Conservation (phyloP, 37 sponge, comb jelly and placozoan species). For the Ephydatia muelleri region DNA sequence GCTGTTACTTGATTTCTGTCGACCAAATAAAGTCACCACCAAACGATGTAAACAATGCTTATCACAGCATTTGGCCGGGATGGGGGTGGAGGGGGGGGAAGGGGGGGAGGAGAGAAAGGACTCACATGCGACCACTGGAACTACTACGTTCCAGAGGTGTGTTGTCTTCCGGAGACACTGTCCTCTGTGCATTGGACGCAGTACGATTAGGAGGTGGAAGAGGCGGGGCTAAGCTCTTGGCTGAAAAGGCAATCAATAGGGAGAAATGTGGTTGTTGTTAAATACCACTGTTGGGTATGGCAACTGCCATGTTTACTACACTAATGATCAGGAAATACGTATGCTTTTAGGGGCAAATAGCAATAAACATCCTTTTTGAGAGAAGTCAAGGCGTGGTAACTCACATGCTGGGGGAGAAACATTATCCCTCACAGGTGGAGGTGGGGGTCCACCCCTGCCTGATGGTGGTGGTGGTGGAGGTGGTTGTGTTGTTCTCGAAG, state of each 20-base stretch:
- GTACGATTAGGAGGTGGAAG: conserved; percentile 13
- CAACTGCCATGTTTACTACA: too few relatives aligned
- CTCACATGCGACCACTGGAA: too few relatives aligned
- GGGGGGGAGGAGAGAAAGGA: background rate
- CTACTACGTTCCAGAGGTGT: too few relatives aligned
- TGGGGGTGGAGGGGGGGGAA: conserved; percentile 9
- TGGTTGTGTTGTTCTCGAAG: too few relatives aligned
- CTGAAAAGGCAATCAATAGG: background rate
- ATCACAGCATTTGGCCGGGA: background rate
- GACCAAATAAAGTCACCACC: too few relatives aligned
- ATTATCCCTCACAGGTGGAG: conserved; percentile 3
- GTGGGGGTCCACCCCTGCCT: background rate
- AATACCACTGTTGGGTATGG: too few relatives aligned
- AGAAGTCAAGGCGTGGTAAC: background rate
- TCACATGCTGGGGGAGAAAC: conserved; percentile 11
- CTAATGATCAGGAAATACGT: too few relatives aligned
- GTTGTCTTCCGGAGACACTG: background rate
- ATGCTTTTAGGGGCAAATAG: too few relatives aligned
- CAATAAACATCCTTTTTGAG: background rate
- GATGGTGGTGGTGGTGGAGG: conserved; percentile 14
- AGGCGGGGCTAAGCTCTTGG: background rate
- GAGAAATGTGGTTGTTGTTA: too few relatives aligned
- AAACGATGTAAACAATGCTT: background rate
- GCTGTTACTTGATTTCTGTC: conserved; percentile 20
- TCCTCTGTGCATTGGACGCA: background rate